Base-by-base conservation (phyloP, 2,113 vertebrate genomes). In the Narcine bancroftii region DNA sequence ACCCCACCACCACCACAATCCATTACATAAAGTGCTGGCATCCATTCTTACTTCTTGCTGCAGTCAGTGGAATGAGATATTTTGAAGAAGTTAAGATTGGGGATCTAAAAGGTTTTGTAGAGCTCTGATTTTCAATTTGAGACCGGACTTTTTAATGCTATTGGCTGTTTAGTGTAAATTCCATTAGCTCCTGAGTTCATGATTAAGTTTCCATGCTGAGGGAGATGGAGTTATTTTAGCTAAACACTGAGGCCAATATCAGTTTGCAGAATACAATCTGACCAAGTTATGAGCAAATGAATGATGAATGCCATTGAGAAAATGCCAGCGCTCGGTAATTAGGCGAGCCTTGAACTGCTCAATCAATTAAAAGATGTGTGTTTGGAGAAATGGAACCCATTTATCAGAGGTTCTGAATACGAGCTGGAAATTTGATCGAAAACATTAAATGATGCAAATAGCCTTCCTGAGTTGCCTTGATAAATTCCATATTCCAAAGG, bases 311-410 rank as follows among this genome's bases (percentile, higher is more conserved):
- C 50, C 79, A 83, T 83, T 83, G 29, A 53, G 47, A 83, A 83
- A 83, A 11, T 2, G 47, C 47, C 47, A 33, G 79, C 50, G 26
- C 53, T 53, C 47, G 15, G 26, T n/a, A 83, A 53, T 83, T 83
- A 47, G 47, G 79, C 33, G 33, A 33, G 79, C 47, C 9, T 47
- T 53, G 45, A 53, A 11, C 79, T 53, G 79, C 50, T 83, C 29
- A 47, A 83, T 83, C 79, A 83, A 83, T 83, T 83, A 83, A 53
- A 83, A 83, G 79, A 83, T 83, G 79, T 4, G 47, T 47, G 33
- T 83, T 83, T 53, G 50, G 24, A 81, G 79, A 83, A 83, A 53
- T 83, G 47, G 79, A 83, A 53, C 45, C 47, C 79, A 53, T 83
- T 56, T 33, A 53, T 83, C 79, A 83, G 47, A 53, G 79, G 79